Base-by-base conservation (phyloP, 2,113 vertebrate species). In the Chrysochloris asiatica region DNA sequence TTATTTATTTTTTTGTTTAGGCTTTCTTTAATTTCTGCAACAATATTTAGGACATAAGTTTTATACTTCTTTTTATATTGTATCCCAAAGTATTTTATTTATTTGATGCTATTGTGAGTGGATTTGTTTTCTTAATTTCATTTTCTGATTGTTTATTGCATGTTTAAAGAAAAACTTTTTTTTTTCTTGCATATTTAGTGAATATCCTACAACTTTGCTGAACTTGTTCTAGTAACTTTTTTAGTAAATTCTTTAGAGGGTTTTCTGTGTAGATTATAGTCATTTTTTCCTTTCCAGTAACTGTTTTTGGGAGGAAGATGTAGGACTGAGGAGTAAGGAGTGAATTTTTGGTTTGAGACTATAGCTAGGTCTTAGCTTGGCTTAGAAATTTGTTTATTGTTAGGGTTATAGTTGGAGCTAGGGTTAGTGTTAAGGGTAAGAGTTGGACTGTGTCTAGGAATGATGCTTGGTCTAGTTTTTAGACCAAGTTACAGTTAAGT, bases 91-190 rank as follows among this genome's bases (percentile, higher is more conserved):
- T 59, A 61, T 86, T 73, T 50, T 45, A 30, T 86, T 76, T 4
- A 33, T 82, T 81, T 89, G 65, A 56, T 48, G 43, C 38, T 82
- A n/a, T 47, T 83, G 28, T 41, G 43, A 76, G 33, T 83, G 48
- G 11, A 78, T 56, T 72, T 67, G 12, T 77, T 77, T 77, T 78
- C 75, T 77, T 43, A 67, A 78, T 69, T 69, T 71, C 22, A 59
- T 41, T 80, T 88, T 88, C 69, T n/a, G 22, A n/a, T 80, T 80
- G 6, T 69, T 80, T 61, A 63, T 89, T 82, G 61, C 54, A 73
- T 24, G 17, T 47, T 17, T 89, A 61, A 61, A 73, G 78, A 59
- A 72, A 36, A 38, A 16, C 22, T 54, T 6, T 41, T 69, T 21
- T 43, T 52, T 69, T 75, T 61, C 82, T 19, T 71, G 30, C 69